phyloP scores from a whole-genome alignment of 1,140 invertebrate species.

The Dendroctonus valens region DNA sequence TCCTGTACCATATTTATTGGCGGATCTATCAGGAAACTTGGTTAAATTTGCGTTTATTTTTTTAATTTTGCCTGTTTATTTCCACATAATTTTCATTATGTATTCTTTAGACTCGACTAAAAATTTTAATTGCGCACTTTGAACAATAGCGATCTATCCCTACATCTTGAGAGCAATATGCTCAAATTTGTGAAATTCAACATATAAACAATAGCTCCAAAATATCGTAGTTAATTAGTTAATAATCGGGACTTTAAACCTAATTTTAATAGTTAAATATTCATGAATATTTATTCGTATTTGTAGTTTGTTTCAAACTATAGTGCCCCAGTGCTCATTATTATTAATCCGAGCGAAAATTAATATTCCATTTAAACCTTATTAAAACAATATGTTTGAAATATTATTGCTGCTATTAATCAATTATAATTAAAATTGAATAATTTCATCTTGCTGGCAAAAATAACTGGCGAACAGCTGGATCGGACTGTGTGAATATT shows the following conservation, averaged over 20 bases:
- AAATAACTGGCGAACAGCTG: constrained; percentile 8
- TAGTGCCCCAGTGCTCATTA: background rate
- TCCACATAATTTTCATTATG: no score
- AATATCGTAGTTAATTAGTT: no score
- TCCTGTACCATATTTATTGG: no score
- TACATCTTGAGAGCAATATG: no score
- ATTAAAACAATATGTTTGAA: constrained; percentile 16
- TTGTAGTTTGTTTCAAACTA: background rate
- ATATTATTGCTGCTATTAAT: constrained; percentile 19
- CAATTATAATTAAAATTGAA: constrained; percentile 20
- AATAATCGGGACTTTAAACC: background rate
- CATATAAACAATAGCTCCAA: no score
- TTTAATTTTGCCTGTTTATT: no score
- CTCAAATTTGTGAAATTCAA: no score
- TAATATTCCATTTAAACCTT: constrained; percentile 19
- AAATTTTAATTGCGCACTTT: no score
- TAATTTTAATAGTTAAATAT: background rate
- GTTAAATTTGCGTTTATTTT: no score
- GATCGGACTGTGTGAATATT: background rate
- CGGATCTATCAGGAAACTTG: no score
- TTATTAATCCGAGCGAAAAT: constrained; percentile 12
- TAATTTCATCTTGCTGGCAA: constrained; percentile 17
- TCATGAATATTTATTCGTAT: background rate
- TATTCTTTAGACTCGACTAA: no score
- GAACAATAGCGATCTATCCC: no score